Percentiles rank a stretch among this genome's conserved stretches.
Conservation (phyloP, 2,113 vertebrate genomes). For the Mystacornis crossleyi region DNA sequence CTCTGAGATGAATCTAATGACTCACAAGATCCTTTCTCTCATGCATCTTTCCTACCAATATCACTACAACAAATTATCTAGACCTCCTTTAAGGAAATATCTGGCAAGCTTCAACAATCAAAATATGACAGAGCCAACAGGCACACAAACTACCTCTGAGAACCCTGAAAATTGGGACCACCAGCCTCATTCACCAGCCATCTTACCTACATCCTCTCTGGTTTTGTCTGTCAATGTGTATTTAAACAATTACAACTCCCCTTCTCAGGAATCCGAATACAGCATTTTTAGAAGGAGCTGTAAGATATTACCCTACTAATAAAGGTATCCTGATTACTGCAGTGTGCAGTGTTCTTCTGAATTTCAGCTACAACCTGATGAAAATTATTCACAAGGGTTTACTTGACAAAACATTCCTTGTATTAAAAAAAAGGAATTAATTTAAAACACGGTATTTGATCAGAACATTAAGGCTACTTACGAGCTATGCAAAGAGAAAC, state of each 20-base stretch:
- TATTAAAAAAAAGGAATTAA: background rate
- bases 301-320: background rate
- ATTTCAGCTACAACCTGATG: background rate
- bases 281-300: background rate
- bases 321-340: background rate
- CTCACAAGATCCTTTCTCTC: background rate
- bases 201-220: background rate
- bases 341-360: background rate
- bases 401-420: background rate
- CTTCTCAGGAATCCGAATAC: background rate
- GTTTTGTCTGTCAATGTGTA: background rate
- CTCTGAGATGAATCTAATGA: background rate
- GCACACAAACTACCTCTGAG: background rate
- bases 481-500: background rate
- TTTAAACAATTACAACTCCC: background rate
- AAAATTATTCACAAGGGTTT: background rate
- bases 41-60: background rate
- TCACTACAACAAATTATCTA: background rate
- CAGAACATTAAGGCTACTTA: background rate
- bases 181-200: background rate
- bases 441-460: background rate
- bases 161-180: background rate
- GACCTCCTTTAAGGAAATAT: background rate
- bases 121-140: background rate
- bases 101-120: background rate